A percentile compares a stretch with the other conserved stretches of the same genome.
Evolutionary conservation across 2,888 invertebrate species (phyloP).

Genomic region (Drosophila bunnanda): DNA sequence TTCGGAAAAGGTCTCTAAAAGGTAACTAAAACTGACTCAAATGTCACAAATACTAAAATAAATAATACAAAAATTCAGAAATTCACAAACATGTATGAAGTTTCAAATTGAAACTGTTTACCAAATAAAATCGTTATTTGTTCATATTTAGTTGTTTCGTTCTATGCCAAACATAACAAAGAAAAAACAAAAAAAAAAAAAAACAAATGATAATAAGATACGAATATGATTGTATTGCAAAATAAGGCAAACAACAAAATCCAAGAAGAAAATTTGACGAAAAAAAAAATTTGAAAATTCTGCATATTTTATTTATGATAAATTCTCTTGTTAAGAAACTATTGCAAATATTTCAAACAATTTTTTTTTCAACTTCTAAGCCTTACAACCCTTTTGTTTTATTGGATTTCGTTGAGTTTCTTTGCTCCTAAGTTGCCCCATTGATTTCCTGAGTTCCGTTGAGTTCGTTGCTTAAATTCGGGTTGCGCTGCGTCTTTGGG

Average conservation of each 20-base stretch:
- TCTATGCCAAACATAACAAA: conserved; percentile 65
- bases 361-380: conserved; percentile 63
- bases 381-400: conserved; percentile 58
- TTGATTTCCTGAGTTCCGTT: conserved; percentile 46
- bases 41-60: conserved; percentile 65
- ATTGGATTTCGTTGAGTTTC: conserved; percentile 49
- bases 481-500: conserved; percentile 72
- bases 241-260: conserved; percentile 58
- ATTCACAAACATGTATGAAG: conserved; percentile 84
- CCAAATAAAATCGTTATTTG: conserved; percentile 73
- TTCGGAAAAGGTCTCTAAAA: conserved; percentile 98
- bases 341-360: conserved; percentile 79
- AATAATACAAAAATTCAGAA: conserved; percentile 82
- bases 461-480: conserved; percentile 59
- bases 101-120: conserved; percentile 78
- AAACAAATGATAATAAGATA: conserved; percentile 33
- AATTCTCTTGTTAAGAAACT: conserved; percentile 69
- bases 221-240: conserved; percentile 55
- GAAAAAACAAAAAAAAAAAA: conserved; percentile 13
- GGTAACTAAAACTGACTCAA: conserved; percentile 88
- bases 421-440: conserved; percentile 34
- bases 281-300: conserved; percentile 72
- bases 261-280: conserved; percentile 53
- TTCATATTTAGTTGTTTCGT: conserved; percentile 81
- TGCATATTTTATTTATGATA: conserved; percentile 74